These are phyloP conservation scores for Chondrosia reniformis DNA, from an alignment of 37 sponge, comb jelly and placozoan genomes.

Conservation along the genomic window DNA sequence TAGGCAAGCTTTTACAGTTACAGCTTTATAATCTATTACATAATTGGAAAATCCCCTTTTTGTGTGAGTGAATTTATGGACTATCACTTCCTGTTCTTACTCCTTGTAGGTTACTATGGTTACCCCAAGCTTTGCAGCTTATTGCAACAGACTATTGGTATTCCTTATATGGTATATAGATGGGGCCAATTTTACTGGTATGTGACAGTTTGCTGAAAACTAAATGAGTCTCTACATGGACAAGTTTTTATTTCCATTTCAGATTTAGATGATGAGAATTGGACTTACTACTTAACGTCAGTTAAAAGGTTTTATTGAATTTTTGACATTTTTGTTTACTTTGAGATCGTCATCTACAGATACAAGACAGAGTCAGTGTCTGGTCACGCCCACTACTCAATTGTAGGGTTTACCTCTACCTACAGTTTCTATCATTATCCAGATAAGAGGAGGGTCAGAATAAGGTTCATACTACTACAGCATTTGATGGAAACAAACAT, in stretches of 20 bases:
- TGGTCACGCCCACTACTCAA: slow-evolving; percentile 54
- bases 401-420: slow-evolving; percentile 77
- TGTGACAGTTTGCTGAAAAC: background rate
- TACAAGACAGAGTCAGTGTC: no score
- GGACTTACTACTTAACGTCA: slow-evolving; percentile 78
- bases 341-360: background rate
- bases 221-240: background rate
- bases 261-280: slow-evolving; percentile 85
- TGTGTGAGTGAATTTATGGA: no score
- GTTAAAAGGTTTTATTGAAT: background rate
- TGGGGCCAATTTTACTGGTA: slow-evolving; percentile 84
- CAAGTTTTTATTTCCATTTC: background rate
- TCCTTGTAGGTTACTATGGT: slow-evolving; percentile 37
- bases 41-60: no score
- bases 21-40: no score
- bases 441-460: slow-evolving; percentile 73
- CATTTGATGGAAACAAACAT: background rate
- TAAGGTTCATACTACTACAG: slow-evolving; percentile 45
- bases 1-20: no score
- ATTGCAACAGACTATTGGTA: slow-evolving; percentile 53
- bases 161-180: slow-evolving; percentile 93
- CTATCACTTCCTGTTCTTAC: no score
- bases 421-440: slow-evolving; percentile 91
- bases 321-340: background rate
- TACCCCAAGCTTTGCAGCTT: slow-evolving; percentile 60